Evolutionary conservation across 2,888 invertebrate genomes (phyloP).

Genomic region (Pardosa pseudoannulata): DNA sequence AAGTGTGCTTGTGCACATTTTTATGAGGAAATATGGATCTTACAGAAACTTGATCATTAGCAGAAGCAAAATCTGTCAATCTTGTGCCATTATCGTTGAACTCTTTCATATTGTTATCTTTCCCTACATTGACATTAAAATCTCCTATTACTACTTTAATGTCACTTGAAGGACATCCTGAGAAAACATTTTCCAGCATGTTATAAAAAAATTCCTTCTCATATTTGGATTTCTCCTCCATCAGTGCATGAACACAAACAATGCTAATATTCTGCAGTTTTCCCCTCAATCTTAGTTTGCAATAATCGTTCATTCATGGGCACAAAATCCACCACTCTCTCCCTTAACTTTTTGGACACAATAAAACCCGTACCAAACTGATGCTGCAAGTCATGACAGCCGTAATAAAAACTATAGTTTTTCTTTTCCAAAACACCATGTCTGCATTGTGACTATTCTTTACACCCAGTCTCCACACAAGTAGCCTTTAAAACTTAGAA

Average conservation of each 20-base stretch:
- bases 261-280: neutral
- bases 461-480: too few species aligned
- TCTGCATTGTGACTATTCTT: too few species aligned
- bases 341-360: neutral
- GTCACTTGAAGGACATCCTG: neutral
- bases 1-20: too few species aligned
- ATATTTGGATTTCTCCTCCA: neutral
- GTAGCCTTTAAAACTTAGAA: too few species aligned
- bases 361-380: neutral
- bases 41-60: neutral
- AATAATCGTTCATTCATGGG: neutral
- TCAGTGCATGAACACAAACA: neutral
- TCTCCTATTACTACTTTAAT: neutral
- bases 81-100: slow-evolving; percentile 4
- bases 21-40: too few species aligned
- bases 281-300: neutral
- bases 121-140: neutral
- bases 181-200: neutral
- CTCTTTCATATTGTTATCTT: too few species aligned
- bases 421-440: too few species aligned
- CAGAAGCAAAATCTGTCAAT: slow-evolving; percentile 9
- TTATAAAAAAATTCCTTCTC: neutral
- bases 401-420: neutral
- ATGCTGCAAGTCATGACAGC: neutral
- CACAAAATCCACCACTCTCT: neutral